Conservation (phyloP, 2,797 vertebrate species). For the Lacerta bilineata region DNA sequence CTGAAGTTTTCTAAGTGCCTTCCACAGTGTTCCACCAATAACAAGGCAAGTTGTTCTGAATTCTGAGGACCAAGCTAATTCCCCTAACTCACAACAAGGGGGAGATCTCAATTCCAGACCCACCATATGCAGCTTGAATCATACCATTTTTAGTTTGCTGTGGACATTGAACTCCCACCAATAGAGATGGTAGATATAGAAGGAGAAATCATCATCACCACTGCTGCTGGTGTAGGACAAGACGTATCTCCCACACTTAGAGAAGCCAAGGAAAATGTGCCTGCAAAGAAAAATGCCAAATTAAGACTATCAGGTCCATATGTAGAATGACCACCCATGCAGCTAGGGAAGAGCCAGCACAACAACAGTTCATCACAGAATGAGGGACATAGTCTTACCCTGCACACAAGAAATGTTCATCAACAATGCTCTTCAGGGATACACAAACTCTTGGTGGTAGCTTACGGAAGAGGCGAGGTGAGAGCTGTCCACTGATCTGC, state of each 20-base stretch:
- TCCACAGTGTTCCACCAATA: background rate
- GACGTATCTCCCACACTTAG: conserved; percentile 94
- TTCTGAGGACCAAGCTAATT: background rate
- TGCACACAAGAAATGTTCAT: conserved; percentile 91
- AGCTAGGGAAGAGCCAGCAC: background rate
- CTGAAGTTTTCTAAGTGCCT: background rate
- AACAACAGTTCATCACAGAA: background rate
- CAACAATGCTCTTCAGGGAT: conserved; percentile 93
- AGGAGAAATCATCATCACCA: conserved; percentile 92
- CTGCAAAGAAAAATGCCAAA: conserved; percentile 70
- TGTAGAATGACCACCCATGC: too few relatives aligned
- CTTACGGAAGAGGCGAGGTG: conserved; percentile 91
- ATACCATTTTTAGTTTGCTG: conserved; percentile 92
- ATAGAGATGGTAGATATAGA: conserved; percentile 95
- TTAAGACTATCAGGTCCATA: background rate
- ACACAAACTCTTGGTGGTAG: conserved; percentile 92
- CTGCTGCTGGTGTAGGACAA: conserved; percentile 95
- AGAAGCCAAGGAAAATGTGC: conserved; percentile 96
- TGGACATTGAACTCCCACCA: conserved; percentile 99
- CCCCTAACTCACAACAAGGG: background rate
- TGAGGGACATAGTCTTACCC: conserved; percentile 79
- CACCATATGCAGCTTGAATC: background rate
- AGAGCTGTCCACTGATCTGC: conserved; percentile 91
- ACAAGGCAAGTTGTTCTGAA: background rate
- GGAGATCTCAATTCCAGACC: background rate